These are phyloP conservation scores for Brenthis ino DNA, from an alignment of 2,888 invertebrate species.

Conservation along the genomic window DNA sequence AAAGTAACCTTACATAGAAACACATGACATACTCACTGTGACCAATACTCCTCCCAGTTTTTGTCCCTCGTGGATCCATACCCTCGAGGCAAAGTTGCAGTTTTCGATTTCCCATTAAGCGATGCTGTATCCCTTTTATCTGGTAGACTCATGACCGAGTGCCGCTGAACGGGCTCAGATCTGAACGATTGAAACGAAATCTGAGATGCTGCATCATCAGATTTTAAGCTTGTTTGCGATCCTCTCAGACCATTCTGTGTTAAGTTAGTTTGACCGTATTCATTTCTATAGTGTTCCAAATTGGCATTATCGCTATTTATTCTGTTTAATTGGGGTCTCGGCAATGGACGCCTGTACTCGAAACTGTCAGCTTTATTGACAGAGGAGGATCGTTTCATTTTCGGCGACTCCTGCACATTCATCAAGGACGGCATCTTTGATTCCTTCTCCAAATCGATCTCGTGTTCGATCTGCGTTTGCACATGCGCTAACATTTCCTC, in stretches of 20 bases:
- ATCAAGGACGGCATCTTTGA: constrained; percentile 64
- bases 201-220: constrained; percentile 65
- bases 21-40: constrained; percentile 62
- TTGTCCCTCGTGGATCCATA: constrained; percentile 71
- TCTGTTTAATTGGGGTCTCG: constrained; percentile 54
- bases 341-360: constrained; percentile 55
- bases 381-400: constrained; percentile 57
- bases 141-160: constrained; percentile 63
- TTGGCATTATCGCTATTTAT: constrained; percentile 50
- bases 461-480: constrained; percentile 73
- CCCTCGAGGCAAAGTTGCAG: constrained; percentile 70
- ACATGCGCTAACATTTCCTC: constrained; percentile 79
- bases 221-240: constrained; percentile 62
- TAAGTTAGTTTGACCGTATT: constrained; percentile 54
- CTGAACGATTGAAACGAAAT: constrained; percentile 68
- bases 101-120: constrained; percentile 61
- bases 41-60: constrained; percentile 79
- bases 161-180: constrained; percentile 65
- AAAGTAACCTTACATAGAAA: background rate
- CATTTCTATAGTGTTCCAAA: constrained; percentile 51
- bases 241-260: constrained; percentile 55
- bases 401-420: constrained; percentile 70
- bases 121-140: constrained; percentile 61
- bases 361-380: constrained; percentile 58
- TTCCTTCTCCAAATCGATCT: constrained; percentile 71